Percentiles rank a stretch among this genome's conserved stretches.
phyloP scores from a whole-genome alignment of 2,888 invertebrate species.

The Cenopis cana region DNA sequence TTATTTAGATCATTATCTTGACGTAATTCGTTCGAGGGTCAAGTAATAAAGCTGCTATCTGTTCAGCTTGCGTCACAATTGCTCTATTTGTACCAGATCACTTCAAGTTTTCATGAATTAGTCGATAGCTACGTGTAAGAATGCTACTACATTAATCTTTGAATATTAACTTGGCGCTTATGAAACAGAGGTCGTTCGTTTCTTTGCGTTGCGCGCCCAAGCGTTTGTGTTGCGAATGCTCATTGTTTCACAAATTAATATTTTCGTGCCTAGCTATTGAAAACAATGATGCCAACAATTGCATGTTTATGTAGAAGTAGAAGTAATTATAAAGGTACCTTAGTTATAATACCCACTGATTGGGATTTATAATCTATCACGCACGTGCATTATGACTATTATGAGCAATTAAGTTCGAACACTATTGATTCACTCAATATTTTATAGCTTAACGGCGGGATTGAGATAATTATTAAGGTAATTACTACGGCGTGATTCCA shows the following conservation, averaged over 20 bases:
- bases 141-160: constrained; percentile 37
- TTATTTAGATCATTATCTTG: constrained; percentile 28
- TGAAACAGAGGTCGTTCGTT: constrained; percentile 44
- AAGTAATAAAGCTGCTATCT: constrained; percentile 39
- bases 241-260: constrained; percentile 44
- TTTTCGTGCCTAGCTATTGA: constrained; percentile 31
- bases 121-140: constrained; percentile 42
- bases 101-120: constrained; percentile 27
- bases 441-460: background rate
- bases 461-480: constrained; percentile 18
- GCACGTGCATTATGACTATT: constrained; percentile 4
- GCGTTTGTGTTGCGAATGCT: constrained; percentile 39
- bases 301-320: constrained; percentile 22
- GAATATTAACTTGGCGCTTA: constrained; percentile 43
- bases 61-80: constrained; percentile 35
- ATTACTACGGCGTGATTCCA: constrained; percentile 1
- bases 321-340: constrained; percentile 16
- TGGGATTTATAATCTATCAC: constrained; percentile 1
- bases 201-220: constrained; percentile 29
- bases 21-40: constrained; percentile 36
- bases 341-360: background rate
- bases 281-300: constrained; percentile 35
- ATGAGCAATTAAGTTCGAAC: constrained; percentile 3
- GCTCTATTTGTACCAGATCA: constrained; percentile 38
- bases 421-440: background rate